Percentiles rank a stretch among this genome's conserved stretches.
Evolutionary conservation across 2,113 vertebrate species (phyloP).

Genomic region (Pituophis catenifer): DNA sequence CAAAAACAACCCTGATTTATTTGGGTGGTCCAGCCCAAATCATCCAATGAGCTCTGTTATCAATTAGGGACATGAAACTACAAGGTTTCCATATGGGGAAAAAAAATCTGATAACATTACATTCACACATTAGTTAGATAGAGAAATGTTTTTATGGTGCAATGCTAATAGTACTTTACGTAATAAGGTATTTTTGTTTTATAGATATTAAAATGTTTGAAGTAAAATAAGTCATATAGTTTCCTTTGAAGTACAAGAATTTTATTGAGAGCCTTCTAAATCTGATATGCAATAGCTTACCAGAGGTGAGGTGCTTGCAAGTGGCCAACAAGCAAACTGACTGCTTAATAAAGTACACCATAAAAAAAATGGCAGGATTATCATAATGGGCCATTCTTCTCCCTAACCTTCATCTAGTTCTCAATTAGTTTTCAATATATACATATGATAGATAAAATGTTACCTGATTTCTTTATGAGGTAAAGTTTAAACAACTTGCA

Average conservation of each 20-base stretch:
- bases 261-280: background rate
- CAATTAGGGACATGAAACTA: background rate
- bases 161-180: background rate
- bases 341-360: no score
- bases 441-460: background rate
- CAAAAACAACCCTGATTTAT: background rate
- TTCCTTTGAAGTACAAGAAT: background rate
- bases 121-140: background rate
- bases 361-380: background rate
- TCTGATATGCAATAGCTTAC: background rate
- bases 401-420: rapidly evolving
- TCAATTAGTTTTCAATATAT: background rate
- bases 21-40: background rate
- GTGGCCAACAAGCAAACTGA: background rate
- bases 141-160: background rate
- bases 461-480: background rate
- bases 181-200: background rate
- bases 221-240: background rate
- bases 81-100: background rate
- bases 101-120: background rate
- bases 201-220: background rate
- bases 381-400: background rate
- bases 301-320: background rate
- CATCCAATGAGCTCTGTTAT: background rate
- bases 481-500: background rate